Conservation (phyloP, 2,888 invertebrate species). For the Eupeodes luniger region DNA sequence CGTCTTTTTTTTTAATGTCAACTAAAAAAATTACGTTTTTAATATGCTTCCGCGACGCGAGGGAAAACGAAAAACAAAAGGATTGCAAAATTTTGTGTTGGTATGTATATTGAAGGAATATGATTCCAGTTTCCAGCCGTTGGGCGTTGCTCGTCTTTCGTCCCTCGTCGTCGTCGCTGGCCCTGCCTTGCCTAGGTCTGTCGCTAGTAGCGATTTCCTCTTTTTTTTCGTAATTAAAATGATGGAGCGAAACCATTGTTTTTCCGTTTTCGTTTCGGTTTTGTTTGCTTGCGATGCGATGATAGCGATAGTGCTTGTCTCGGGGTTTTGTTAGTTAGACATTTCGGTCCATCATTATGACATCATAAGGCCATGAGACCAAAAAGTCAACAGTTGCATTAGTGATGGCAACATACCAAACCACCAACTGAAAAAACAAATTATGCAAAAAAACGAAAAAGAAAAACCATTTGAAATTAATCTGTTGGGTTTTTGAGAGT, state of each 20-base stretch:
- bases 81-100: conserved; percentile 21
- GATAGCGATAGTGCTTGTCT: conserved; percentile 23
- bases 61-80: conserved; percentile 20
- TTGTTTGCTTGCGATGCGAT: neutral
- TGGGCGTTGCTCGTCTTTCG: neutral
- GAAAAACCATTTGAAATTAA: conserved; percentile 47
- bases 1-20: neutral
- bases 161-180: conserved; percentile 14
- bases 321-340: conserved; percentile 52
- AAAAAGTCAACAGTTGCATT: conserved; percentile 71
- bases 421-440: conserved; percentile 5
- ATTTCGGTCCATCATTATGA: conserved; percentile 70
- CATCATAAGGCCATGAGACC: conserved; percentile 68
- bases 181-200: neutral
- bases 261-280: neutral
- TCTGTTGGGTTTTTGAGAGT: conserved; percentile 29
- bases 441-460: neutral
- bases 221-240: conserved; percentile 66
- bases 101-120: conserved; percentile 22
- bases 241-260: conserved; percentile 51
- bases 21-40: conserved; percentile 7
- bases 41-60: conserved; percentile 5
- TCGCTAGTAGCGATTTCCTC: conserved; percentile 44
- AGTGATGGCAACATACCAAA: conserved; percentile 6
- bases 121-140: neutral